phyloP scores from a whole-genome alignment of 2,888 invertebrate species.

The Acrobasis consociella region DNA sequence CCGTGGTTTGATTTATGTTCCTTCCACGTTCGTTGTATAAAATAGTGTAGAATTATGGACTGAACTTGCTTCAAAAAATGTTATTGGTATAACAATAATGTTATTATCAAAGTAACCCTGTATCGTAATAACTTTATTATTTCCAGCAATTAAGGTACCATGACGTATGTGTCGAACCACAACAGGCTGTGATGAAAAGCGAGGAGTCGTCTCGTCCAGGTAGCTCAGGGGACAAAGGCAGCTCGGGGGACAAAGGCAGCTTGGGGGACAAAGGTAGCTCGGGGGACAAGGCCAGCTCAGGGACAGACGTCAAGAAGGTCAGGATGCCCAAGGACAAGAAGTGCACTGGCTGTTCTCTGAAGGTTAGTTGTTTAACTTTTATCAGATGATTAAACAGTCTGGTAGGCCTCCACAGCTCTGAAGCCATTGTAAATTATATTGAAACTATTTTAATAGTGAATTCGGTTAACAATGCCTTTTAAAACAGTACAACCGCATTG shows the following conservation, averaged over 20 bases:
- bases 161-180: constrained; percentile 29
- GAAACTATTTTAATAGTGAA: too few species aligned
- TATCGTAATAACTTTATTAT: not conserved
- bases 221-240: constrained; percentile 34
- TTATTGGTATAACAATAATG: too few species aligned
- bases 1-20: too few species aligned
- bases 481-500: too few species aligned
- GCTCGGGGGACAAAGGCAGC: constrained; percentile 21
- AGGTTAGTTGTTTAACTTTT: not conserved
- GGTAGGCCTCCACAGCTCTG: too few species aligned
- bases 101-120: too few species aligned
- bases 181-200: constrained; percentile 33
- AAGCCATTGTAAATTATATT: too few species aligned
- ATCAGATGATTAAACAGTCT: not conserved
- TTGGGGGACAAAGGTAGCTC: constrained; percentile 34
- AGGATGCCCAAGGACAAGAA: constrained; percentile 15
- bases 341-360: constrained; percentile 4
- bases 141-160: constrained; percentile 40
- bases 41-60: too few species aligned
- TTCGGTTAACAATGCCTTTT: too few species aligned
- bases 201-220: constrained; percentile 30
- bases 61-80: too few species aligned
- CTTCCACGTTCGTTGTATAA: too few species aligned
- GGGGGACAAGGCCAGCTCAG: constrained; percentile 33
- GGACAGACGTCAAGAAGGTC: constrained; percentile 24